Evolutionary conservation across 2,797 vertebrate species (phyloP), one percentile per base, ranked within the genome.

Genomic region (Aplochiton taeniatus): DNA sequence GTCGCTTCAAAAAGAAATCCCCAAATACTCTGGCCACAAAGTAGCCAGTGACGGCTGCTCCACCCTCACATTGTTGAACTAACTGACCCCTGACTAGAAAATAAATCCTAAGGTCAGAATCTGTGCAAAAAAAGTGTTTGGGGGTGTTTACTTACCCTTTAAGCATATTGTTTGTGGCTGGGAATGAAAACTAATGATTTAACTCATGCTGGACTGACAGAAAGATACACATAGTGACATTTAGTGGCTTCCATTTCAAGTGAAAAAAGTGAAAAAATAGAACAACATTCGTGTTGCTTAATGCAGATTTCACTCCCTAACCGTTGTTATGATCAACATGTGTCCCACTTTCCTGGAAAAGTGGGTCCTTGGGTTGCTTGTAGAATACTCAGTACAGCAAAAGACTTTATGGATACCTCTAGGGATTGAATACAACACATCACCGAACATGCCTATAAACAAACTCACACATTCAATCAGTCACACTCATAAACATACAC

Each of bases 91-190:
- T n/a, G n/a, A n/a, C n/a, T n/a, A n/a, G n/a, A n/a, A n/a, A n/a
- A n/a, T n/a, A n/a, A n/a, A n/a, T n/a, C n/a, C n/a, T n/a, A n/a
- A n/a, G n/a, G n/a, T n/a, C n/a, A n/a, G n/a, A n/a, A n/a, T n/a
- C n/a, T n/a, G n/a, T n/a, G n/a, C n/a, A 31, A 31, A 31, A 31
- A 31, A 31, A 31, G 31, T 31, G 31, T 31, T 31, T 31, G 2
- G 2, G n/a, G 31, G 31, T 31, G 31, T 6, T 31, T 31, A 6
- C 31, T 31, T 31, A 31, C 31, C 70, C 63, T 57, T 52, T 66
- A 11, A 16, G 49, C 62, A 72, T 63, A 54, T 65, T 73, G 61
- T 80, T 77, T 69, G 70, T 59, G 56, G 54, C 1, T 0, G 20
- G 48, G 57, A 69, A 68, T 70, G 53, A 63, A 72, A 70, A 56